Evolutionary conservation across 2,888 invertebrate genomes (phyloP), one percentile per base, ranked within the genome.

Genomic region (Apodemia duryi): DNA sequence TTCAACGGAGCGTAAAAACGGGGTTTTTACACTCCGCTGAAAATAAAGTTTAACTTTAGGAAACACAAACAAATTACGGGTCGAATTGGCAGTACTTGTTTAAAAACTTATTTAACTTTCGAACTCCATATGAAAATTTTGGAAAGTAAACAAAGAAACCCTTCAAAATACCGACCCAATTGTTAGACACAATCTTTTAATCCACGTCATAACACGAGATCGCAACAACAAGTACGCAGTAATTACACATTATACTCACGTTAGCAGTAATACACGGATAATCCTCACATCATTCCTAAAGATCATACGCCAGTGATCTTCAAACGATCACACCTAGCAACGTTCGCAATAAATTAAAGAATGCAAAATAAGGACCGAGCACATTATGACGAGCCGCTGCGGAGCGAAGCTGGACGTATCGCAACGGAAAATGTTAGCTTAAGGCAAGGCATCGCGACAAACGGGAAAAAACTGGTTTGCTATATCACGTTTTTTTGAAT

Each of bases 261-360:
- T 35, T 29, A 57, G 57, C 57, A 57, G 54, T 13, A 35, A 35
- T 57, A 57, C 57, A 35, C 5, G 35, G 57, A 35, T 57, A 57
- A 57, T 57, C 57, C 57, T 6, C 32, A 13, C 57, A 57, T 57
- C 57, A 35, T 6, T 7, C 13, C 57, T 32, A 13, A 32, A 11
- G 6, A 57, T 21, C 46, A 5, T 46, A 46, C 13, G 21, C 49
- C n/a, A 49, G 49, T 49, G n/a, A 49, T 49, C 49, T 49, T 6
- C 49, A 49, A 49, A 49, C 2, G n/a, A 21, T 49, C 6, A 49
- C 49, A n/a, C n/a, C 49, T 49, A 49, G n/a, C n/a, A 49, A 49
- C n/a, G 6, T 49, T 49, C 6, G 11, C 49, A n/a, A 49, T 49
- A 49, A 49, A 13, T n/a, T n/a, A n/a, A 49, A 49, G 3, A 13